These are phyloP conservation scores for Iselma pallidipennis DNA, from an alignment of 2,888 invertebrate genomes.

Conservation along the genomic window DNA sequence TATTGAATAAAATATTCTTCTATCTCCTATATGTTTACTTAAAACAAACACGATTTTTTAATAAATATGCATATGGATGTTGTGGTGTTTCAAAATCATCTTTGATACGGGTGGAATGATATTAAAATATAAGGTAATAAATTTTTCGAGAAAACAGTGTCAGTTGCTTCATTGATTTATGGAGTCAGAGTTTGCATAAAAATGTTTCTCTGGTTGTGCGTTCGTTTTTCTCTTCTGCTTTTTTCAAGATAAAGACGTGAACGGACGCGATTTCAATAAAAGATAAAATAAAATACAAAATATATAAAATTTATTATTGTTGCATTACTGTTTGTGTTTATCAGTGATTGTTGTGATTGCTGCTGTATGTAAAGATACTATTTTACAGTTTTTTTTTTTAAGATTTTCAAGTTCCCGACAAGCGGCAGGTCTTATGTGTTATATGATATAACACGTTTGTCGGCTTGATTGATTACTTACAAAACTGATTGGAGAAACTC, in stretches of 20 bases:
- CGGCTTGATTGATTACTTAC: neutral
- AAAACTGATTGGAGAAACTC: neutral
- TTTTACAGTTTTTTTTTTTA: no score
- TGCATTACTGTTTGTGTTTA: no score
- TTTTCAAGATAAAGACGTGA: no score
- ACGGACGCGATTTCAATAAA: neutral
- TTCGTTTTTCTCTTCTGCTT: no score
- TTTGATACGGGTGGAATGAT: slow-evolving; percentile 16
- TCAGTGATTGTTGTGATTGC: no score
- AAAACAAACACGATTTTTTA: slow-evolving; percentile 29
- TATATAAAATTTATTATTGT: neutral
- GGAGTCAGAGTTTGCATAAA: slow-evolving; percentile 24
- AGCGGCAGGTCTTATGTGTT: neutral
- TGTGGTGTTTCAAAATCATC: slow-evolving; percentile 8
- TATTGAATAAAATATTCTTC: slow-evolving; percentile 14
- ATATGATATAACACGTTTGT: neutral
- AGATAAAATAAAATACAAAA: neutral
- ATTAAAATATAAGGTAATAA: slow-evolving; percentile 19
- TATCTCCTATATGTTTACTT: slow-evolving; percentile 19
- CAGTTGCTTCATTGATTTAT: slow-evolving; percentile 21
- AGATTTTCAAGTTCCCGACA: neutral
- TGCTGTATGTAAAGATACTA: no score
- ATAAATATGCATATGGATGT: slow-evolving; percentile 1
- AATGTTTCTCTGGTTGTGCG: slow-evolving; percentile 8
- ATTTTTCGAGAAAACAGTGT: slow-evolving; percentile 11